Conservation (phyloP, 2,797 vertebrate genomes). For the Vipera latastei region DNA sequence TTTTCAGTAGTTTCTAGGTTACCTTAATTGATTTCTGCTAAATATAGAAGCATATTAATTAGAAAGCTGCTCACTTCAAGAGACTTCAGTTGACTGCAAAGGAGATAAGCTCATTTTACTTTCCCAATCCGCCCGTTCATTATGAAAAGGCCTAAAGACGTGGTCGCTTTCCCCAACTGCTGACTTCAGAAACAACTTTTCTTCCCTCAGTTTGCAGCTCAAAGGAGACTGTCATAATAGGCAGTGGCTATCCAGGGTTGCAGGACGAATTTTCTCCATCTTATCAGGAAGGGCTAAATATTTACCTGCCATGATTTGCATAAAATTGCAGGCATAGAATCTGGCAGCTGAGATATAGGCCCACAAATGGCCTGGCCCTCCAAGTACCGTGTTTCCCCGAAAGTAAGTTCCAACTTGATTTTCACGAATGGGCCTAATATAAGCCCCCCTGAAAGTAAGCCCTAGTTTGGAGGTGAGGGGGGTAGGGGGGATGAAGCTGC, state of each 20-base stretch:
- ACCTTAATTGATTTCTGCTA: slow-evolving; percentile 50
- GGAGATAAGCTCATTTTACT: slow-evolving; percentile 37
- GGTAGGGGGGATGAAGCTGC: no score
- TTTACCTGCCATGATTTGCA: not conserved
- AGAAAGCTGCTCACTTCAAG: slow-evolving; percentile 45
- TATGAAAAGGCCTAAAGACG: not conserved
- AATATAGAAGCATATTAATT: slow-evolving; percentile 51
- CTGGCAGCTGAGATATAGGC: not conserved
- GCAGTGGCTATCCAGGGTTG: no score
- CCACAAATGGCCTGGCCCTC: not conserved
- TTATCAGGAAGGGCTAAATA: not conserved
- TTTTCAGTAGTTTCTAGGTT: slow-evolving; percentile 44
- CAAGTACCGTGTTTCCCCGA: no score
- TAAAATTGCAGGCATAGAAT: not conserved
- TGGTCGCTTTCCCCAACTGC: not conserved
- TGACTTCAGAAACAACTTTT: no score
- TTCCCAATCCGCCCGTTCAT: not conserved
- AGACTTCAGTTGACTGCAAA: slow-evolving; percentile 41
- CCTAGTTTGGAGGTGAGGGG: no score
- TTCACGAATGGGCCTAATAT: no score
- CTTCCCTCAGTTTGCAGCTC: not conserved
- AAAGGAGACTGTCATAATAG: not conserved
- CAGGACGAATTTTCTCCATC: not conserved
- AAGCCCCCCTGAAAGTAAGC: no score
- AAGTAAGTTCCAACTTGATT: no score